These are phyloP conservation scores for Sphecodes monilicornis DNA, from an alignment of 2,888 invertebrate genomes.

Conservation along the genomic window DNA sequence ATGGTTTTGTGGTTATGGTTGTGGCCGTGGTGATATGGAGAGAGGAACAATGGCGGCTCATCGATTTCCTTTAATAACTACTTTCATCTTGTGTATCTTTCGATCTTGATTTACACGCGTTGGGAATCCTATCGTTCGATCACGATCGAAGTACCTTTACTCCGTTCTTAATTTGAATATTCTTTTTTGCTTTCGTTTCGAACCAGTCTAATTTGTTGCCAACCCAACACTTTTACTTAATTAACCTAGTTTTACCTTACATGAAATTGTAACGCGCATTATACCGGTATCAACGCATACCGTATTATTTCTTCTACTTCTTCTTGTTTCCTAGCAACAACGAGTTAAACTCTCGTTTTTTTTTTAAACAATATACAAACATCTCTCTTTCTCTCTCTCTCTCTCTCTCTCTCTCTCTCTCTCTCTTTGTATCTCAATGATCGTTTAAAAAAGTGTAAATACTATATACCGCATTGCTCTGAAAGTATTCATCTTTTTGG, in stretches of 20 bases:
- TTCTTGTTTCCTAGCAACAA: conserved; percentile 14
- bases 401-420: conserved; percentile 11
- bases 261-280: conserved; percentile 39
- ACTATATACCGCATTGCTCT: conserved; percentile 28
- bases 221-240: conserved; percentile 48
- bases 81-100: conserved; percentile 21
- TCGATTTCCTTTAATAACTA: conserved; percentile 35
- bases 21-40: neutral
- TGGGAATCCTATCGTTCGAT: conserved; percentile 7
- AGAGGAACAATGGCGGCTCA: conserved; percentile 47
- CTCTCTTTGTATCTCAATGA: conserved; percentile 22
- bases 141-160: conserved; percentile 9
- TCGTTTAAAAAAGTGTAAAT: conserved; percentile 38
- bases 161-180: conserved; percentile 5
- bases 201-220: conserved; percentile 34
- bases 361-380: conserved; percentile 53
- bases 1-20: neutral
- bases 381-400: conserved; percentile 15
- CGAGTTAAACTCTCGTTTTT: conserved; percentile 27
- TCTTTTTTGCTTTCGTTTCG: conserved; percentile 1
- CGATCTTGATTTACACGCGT: conserved; percentile 45
- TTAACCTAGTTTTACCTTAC: conserved; percentile 48
- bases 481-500: conserved; percentile 38
- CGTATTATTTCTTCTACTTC: conserved; percentile 11
- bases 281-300: conserved; percentile 30